Evolutionary conservation across 2,888 invertebrate genomes (phyloP).

Genomic region (Lapara coniferarum): DNA sequence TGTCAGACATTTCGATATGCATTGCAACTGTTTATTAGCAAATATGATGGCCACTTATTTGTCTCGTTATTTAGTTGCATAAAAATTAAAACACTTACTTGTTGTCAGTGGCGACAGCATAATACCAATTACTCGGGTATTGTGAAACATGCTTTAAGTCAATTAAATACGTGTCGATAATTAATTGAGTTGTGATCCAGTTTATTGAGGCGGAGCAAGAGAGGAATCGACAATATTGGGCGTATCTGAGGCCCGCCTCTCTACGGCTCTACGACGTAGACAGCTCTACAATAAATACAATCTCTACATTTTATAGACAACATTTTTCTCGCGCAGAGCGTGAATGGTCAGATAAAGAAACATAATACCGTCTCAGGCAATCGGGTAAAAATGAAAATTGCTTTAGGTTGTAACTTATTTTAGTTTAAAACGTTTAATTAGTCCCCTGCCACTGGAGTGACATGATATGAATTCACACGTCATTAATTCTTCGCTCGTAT

Average conservation of each 20-base stretch:
- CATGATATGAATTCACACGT: too few relatives aligned
- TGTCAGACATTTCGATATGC: too few relatives aligned
- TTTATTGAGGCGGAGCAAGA: constrained; percentile 52
- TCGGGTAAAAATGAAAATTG: too few relatives aligned
- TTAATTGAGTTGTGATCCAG: constrained; percentile 23
- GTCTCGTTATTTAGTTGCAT: too few relatives aligned
- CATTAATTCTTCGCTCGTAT: too few relatives aligned
- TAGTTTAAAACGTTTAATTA: too few relatives aligned
- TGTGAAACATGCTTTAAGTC: constrained; percentile 4
- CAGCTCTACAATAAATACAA: constrained; percentile 26
- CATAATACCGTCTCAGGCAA: too few relatives aligned
- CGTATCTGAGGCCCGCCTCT: constrained; percentile 62
- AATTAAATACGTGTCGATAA: constrained; percentile 16
- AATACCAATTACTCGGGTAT: background rate
- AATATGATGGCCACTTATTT: too few relatives aligned
- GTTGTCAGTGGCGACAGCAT: background rate
- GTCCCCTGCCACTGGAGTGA: too few relatives aligned
- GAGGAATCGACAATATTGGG: constrained; percentile 47
- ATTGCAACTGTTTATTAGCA: too few relatives aligned
- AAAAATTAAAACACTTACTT: background rate
- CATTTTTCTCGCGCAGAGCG: background rate
- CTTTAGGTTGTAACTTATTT: too few relatives aligned
- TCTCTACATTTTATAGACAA: constrained; percentile 8
- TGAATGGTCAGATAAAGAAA: too few relatives aligned
- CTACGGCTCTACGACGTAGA: constrained; percentile 62